Base-by-base conservation (phyloP, 2,888 invertebrate genomes). In the Proisotoma minuta region DNA sequence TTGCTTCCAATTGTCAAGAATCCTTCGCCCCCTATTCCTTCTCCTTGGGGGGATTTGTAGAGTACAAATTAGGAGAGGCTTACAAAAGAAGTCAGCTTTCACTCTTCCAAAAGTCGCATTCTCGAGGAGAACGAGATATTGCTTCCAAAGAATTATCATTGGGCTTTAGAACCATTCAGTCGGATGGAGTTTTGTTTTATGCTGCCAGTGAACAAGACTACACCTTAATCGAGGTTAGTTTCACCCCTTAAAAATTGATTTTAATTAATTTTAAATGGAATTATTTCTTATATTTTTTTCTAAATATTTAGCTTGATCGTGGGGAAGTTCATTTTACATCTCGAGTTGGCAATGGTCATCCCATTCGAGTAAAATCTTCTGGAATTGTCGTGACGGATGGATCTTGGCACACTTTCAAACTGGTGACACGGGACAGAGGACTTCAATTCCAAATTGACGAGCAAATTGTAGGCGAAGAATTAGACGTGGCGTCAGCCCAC, bases 151-250 rank as follows among this genome's bases (percentile, higher is more conserved):
- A 84, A 3, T 79, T 94, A 22, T 86, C 89, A 58, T 80, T 96
- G 58, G 82, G 87, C 72, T 92, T 96, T 77, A 83, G 89, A 73
- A 94, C 95, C 0, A 83, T 86, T 20, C 84, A 85, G 75, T 81
- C 83, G 48, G 84, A 88, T 75, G 95, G 93, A 1, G 80, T 93
- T 28, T 79, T 97, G n/a, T 82, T 95, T 72, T 91, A 89, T 76
- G 86, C 92, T 1, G 88, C 89, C 0, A 91, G 90, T 39, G 89
- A 91, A 75, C 89, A 89, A 76, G 89, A 92, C 77, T 92, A 86
- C 75, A 92, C 93, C 1, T 83, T 89, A 1, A 81, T 94, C 62
- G 89, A 92, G 79, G 82, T 82, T 75, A 70, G 22, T 8, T 56
- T 39, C n/a, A 20, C 29, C n/a, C 57, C 43, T 22, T 54, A 22